Conservation (phyloP, 2,797 vertebrate genomes). For the Pelobates cultripes region DNA sequence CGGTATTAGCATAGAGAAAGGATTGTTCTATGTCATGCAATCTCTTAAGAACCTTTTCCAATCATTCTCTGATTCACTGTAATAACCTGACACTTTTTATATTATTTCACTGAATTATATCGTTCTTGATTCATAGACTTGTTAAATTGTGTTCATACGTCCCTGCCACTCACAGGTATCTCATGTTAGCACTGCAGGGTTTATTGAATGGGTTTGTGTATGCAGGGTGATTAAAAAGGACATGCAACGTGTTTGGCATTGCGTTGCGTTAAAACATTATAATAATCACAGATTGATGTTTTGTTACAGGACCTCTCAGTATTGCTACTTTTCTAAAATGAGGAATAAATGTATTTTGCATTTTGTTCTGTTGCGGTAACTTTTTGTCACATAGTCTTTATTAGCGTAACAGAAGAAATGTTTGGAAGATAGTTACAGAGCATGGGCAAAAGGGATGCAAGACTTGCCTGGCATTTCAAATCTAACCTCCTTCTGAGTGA, state of each 20-base stretch:
- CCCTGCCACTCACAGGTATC: slow-evolving; percentile 20
- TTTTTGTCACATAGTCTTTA: too few species aligned
- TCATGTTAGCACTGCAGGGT: slow-evolving; percentile 19
- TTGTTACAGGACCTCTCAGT: neutral
- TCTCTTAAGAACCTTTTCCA: slow-evolving; percentile 33
- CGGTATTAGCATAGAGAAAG: slow-evolving; percentile 50
- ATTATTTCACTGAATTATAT: slow-evolving; percentile 43
- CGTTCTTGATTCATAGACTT: slow-evolving; percentile 49
- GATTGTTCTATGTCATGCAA: slow-evolving; percentile 49
- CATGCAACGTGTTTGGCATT: neutral
- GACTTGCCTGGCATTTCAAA: too few species aligned
- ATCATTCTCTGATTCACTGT: slow-evolving; percentile 34
- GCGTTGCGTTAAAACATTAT: neutral
- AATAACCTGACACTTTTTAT: slow-evolving; percentile 65
- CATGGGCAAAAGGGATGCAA: too few species aligned
- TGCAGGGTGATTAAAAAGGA: slow-evolving; percentile 1
- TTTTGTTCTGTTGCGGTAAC: too few species aligned
- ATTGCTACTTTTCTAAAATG: too few species aligned
- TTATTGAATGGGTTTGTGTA: slow-evolving; percentile 16
- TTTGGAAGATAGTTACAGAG: too few species aligned
- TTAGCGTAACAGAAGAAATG: too few species aligned
- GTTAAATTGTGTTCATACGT: slow-evolving; percentile 44
- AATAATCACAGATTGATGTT: neutral
- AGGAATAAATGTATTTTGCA: too few species aligned
- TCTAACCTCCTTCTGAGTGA: too few species aligned